phyloP scores from a whole-genome alignment of 2,113 vertebrate species.

The Anarhynchus alexandrinus region DNA sequence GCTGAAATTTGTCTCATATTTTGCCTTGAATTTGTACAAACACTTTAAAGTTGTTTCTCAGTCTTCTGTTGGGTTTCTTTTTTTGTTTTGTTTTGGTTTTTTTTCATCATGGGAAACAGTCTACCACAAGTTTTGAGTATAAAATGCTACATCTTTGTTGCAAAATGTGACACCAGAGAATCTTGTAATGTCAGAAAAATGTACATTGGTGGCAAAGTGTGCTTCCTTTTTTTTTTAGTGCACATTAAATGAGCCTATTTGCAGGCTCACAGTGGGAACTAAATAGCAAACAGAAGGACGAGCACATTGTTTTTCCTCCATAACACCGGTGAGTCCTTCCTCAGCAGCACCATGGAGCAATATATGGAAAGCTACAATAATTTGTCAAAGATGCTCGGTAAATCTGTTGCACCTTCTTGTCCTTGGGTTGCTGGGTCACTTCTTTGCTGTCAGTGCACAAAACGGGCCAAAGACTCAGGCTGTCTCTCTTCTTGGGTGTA shows the following conservation, averaged over 20 bases:
- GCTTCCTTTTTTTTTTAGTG: neutral
- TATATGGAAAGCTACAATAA: neutral
- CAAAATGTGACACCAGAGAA: neutral
- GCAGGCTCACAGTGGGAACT: neutral
- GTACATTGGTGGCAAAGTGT: fast-evolving
- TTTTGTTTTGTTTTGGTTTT: no score
- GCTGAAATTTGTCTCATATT: neutral
- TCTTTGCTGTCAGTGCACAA: neutral
- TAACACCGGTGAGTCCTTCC: neutral
- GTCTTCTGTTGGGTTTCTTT: neutral
- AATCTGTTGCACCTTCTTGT: neutral
- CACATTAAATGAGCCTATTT: neutral
- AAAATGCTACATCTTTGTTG: fast-evolving
- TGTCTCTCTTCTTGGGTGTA: neutral
- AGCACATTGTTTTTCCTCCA: neutral
- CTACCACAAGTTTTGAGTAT: neutral
- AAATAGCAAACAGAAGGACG: neutral
- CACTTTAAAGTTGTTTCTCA: neutral
- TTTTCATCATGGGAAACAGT: neutral
- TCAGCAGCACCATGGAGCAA: neutral
- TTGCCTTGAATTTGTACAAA: neutral
- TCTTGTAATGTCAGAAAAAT: neutral
- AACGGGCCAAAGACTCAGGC: neutral
- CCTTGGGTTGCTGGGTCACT: neutral
- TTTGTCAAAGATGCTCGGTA: neutral